These are phyloP conservation scores for Porites cylindrica DNA, from an alignment of 92 coral and sea anemone species.

Conservation along the genomic window DNA sequence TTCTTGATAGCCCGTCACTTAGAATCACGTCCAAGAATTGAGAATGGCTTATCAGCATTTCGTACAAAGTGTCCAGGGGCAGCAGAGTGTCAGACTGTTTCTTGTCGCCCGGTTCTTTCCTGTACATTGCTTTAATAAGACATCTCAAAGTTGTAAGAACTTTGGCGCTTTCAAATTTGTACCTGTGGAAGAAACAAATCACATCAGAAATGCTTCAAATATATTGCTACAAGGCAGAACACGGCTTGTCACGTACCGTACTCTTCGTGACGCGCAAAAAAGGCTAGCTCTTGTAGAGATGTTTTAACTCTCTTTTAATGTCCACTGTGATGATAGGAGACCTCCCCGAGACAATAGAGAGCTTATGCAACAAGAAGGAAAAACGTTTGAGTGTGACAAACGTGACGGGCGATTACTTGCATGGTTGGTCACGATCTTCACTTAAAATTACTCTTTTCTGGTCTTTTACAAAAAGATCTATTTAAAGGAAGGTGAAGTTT, in stretches of 20 bases:
- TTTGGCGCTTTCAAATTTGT: slow-evolving; percentile 51
- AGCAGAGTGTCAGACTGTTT: slow-evolving; percentile 14
- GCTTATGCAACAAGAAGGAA: too few relatives aligned
- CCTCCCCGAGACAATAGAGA: too few relatives aligned
- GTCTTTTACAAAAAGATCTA: too few relatives aligned
- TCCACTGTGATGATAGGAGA: too few relatives aligned
- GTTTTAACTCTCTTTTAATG: too few relatives aligned
- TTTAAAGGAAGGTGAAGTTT: too few relatives aligned
- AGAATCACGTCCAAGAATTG: slow-evolving; percentile 82
- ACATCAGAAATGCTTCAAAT: neutral
- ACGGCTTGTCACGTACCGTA: neutral
- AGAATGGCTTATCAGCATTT: slow-evolving; percentile 89
- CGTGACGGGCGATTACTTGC: too few relatives aligned
- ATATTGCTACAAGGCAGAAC: neutral
- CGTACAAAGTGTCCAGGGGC: slow-evolving; percentile 81
- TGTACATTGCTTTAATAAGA: slow-evolving; percentile 65
- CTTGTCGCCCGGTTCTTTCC: slow-evolving; percentile 15
- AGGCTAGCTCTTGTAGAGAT: too few relatives aligned
- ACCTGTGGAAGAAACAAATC: slow-evolving; percentile 43
- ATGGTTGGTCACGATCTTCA: too few relatives aligned
- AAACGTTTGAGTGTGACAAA: too few relatives aligned
- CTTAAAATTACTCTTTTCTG: too few relatives aligned
- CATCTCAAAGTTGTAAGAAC: slow-evolving; percentile 64
- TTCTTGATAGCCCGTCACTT: slow-evolving; percentile 5
- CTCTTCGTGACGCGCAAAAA: too few relatives aligned